Evolutionary conservation across 2,797 vertebrate genomes (phyloP), one percentile per base, ranked within the genome.

Genomic region (Urocyon cinereoargenteus): DNA sequence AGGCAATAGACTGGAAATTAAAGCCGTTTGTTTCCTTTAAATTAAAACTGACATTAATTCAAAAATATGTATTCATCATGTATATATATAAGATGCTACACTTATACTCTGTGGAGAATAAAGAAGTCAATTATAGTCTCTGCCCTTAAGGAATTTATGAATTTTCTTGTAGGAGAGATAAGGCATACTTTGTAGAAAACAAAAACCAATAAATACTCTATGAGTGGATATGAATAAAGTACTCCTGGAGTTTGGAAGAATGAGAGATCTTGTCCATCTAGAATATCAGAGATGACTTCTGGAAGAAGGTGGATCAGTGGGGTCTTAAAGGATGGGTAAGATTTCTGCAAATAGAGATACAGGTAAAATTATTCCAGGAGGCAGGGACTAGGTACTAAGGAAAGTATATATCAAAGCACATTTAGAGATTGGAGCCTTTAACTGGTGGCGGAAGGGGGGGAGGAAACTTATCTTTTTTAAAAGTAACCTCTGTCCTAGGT

Each of bases 1-100:
- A 88, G 57, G 88, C 64, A 97, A 73, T 2, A 94, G 95, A 78
- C 68, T 92, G 64, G 90, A 97, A 97, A 96, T 88, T 53, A 88
- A 96, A 94, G 85, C 34, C 34, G 68, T 49, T 90, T 95, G 9
- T 82, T 94, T 92, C 77, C 45, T 96, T 91, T 72, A 94, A 95
- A 96, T 68, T 94, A 70, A 96, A 96, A 70, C 9, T 90, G 78
- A 79, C 85, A 64, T 28, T 61, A 91, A 68, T 78, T 93, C 7
- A 55, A 92, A 91, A 96, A 83, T 77, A 82, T 57, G 70, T 92
- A 45, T 59, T 89, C 18, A 45, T 83, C 62, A 70, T 15, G 9
- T 72, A 40, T 10, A 59, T 89, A 86, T 31, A 53, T 90, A 94
- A 83, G 26, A 95, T 73, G 22, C 16, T 64, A 28, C 53, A 28